Base-by-base conservation (phyloP, 1,140 invertebrate genomes). In the Xylocopa sonorina region DNA sequence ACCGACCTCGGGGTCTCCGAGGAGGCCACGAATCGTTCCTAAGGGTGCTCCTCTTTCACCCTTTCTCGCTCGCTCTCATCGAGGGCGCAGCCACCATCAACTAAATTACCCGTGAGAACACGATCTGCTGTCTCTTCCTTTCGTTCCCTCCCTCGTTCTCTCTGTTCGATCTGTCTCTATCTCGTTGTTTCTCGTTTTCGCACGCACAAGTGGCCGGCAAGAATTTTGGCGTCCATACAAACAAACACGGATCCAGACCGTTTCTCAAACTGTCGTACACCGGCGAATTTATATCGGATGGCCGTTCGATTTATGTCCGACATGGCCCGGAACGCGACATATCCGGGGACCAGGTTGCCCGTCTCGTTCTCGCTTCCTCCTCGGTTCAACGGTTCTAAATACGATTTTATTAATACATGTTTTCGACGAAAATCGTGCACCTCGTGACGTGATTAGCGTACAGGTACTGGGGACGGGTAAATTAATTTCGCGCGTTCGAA, bases 31-130 rank as follows among this genome's bases (percentile, higher is more conserved):
- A 58, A 68, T 46, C 69, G 50, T 66, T 66, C 55, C 76, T 82
- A 24, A 72, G 77, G 78, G 78, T 80, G 74, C 75, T 78, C 18
- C 27, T 67, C 41, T 48, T 38, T 7, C 43, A 29, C 24, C 16
- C 46, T 24, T n/a, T 34, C 64, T 68, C 63, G 24, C 60, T 41
- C 60, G 9, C 24, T 12, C 24, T 73, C 58, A 29, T 77, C 80
- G 69, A 80, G 76, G 80, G 80, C 76, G 74, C 80, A 88, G 80
- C 48, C 72, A 46, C 84, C 84, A 86, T 87, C 83, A 87, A 83
- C 58, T 68, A 87, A 86, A 88, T 88, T 87, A 73, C 68, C 41
- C 55, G 24, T 29, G 69, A 73, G 64, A 68, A 68, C 64, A 48
- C 24, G 18, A 7, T 10, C 27, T 50, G 4, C 24, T 21, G 7